Percentiles rank a stretch among this genome's conserved stretches.
phyloP scores from a whole-genome alignment of 2,888 invertebrate genomes.

The Philhelius pedissequus region DNA sequence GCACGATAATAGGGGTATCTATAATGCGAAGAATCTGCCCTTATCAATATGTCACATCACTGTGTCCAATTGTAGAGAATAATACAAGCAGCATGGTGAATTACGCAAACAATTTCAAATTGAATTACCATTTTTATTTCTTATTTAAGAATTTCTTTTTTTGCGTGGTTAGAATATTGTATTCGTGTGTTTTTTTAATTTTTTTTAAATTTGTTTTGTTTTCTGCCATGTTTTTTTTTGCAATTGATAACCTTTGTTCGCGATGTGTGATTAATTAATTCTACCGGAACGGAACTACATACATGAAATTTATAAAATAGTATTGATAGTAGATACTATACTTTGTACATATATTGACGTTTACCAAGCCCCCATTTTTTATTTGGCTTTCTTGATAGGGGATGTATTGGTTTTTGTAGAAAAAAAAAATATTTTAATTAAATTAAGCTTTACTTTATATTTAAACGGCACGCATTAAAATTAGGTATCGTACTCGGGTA shows the following conservation, averaged over 20 bases:
- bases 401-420: no score
- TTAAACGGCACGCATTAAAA: no score
- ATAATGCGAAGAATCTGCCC: neutral
- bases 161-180: conserved; percentile 36
- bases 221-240: neutral
- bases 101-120: conserved; percentile 17
- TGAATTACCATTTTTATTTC: conserved; percentile 25
- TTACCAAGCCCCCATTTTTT: neutral
- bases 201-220: neutral
- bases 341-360: neutral
- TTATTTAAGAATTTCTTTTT: conserved; percentile 16
- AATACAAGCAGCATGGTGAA: neutral
- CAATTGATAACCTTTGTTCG: conserved; percentile 42
- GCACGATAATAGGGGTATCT: neutral
- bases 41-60: conserved; percentile 6
- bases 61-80: neutral
- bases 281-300: conserved; percentile 3
- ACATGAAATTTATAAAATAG: neutral
- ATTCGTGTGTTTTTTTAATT: neutral
- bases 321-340: neutral
- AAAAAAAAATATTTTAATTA: no score
- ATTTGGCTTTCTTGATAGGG: no score
- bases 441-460: no score
- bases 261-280: conserved; percentile 54
- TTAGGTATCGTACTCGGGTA: no score